These are phyloP conservation scores for Uropsilus gracilis DNA, from an alignment of 2,113 vertebrate species.

Conservation along the genomic window DNA sequence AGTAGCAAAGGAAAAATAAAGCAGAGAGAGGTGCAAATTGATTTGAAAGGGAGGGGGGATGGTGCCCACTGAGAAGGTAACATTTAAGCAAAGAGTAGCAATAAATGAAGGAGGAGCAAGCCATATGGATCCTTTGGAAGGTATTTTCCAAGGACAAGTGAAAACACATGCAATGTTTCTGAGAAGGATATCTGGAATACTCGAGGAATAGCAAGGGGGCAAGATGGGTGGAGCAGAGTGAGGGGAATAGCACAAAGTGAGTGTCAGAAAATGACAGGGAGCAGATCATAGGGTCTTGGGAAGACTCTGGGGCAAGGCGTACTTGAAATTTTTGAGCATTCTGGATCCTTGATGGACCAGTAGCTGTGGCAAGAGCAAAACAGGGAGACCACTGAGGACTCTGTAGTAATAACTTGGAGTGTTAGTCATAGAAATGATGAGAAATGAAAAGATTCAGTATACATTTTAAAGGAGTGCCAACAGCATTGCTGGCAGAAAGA, in stretches of 20 bases:
- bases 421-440: not conserved
- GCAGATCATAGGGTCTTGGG: not conserved
- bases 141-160: not conserved
- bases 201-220: not conserved
- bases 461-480: not conserved
- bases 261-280: not conserved
- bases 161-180: not conserved
- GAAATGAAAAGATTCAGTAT: not conserved
- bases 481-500: not conserved
- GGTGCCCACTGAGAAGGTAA: not conserved
- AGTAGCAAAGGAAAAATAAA: not conserved
- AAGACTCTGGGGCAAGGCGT: not conserved
- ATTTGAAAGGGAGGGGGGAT: not conserved
- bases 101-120: not conserved
- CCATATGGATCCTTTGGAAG: not conserved
- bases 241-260: not conserved
- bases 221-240: not conserved
- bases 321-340: not conserved
- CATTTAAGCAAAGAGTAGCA: not conserved
- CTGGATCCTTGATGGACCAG: not conserved
- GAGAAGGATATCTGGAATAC: not conserved
- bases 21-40: not conserved
- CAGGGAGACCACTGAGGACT: not conserved
- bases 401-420: not conserved
- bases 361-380: not conserved